Conservation (phyloP, 2,797 vertebrate species). For the Ctenopoma multispine region DNA sequence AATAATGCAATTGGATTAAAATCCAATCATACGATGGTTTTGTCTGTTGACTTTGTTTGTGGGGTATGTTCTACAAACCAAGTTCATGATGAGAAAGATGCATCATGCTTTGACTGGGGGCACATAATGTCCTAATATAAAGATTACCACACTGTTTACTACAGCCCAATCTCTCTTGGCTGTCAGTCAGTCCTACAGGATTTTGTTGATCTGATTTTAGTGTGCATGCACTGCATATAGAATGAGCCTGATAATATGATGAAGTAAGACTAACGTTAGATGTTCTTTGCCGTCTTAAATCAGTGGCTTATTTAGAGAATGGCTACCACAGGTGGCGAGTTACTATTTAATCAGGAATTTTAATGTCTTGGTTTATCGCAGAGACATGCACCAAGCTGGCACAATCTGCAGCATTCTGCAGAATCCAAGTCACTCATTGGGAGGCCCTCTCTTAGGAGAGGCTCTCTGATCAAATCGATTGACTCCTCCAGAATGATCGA, state of each 20-base stretch:
- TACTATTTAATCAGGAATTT: constrained; percentile 78
- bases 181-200: constrained; percentile 66
- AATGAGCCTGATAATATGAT: constrained; percentile 51
- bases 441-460: constrained; percentile 67
- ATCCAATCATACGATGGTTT: constrained; percentile 83
- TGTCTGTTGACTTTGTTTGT: constrained; percentile 85
- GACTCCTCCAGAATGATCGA: constrained; percentile 76
- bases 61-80: constrained; percentile 81
- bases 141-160: constrained; percentile 79
- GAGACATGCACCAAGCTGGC: constrained; percentile 73
- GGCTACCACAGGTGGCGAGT: constrained; percentile 67
- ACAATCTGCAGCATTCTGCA: constrained; percentile 43
- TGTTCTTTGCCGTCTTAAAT: constrained; percentile 48
- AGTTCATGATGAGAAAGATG: constrained; percentile 75
- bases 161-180: constrained; percentile 64
- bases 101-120: constrained; percentile 73
- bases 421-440: constrained; percentile 53
- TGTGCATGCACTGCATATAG: constrained; percentile 62
- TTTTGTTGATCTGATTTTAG: constrained; percentile 69
- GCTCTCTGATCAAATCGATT: constrained; percentile 79
- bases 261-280: constrained; percentile 47
- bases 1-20: constrained; percentile 86
- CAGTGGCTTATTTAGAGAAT: constrained; percentile 60
- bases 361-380: constrained; percentile 73
- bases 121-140: constrained; percentile 78